phyloP scores from a whole-genome alignment of 1,140 invertebrate species.

The Mizuhopecten yessoensis region DNA sequence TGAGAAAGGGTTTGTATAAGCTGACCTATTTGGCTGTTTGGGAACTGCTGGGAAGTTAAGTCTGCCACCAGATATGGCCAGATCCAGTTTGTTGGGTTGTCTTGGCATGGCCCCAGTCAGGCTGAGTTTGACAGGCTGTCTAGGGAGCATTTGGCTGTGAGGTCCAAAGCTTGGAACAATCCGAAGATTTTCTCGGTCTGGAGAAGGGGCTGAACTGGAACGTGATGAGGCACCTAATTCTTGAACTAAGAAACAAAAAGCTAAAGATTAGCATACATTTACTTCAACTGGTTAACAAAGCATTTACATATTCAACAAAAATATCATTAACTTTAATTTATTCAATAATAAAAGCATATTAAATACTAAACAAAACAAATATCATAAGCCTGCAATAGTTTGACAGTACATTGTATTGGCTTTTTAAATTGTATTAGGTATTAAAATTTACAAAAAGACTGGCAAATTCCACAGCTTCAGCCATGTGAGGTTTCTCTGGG shows the following conservation, averaged over 20 bases:
- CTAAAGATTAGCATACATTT: no score
- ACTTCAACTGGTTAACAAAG: no score
- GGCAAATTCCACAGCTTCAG: no score
- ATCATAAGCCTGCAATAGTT: no score
- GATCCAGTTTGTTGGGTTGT: constrained; percentile 62
- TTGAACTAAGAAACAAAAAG: constrained; percentile 64
- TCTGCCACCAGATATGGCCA: not conserved
- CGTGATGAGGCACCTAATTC: constrained; percentile 66
- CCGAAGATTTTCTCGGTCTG: constrained; percentile 66
- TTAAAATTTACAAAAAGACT: no score
- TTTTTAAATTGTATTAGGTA: no score
- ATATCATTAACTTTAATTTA: no score
- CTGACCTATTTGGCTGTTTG: not conserved
- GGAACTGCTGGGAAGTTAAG: not conserved
- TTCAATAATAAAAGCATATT: no score
- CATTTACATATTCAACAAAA: no score
- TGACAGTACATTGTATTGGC: no score
- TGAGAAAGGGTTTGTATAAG: not conserved
- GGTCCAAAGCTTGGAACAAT: constrained; percentile 52
- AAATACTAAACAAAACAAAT: no score
- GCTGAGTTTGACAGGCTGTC: not conserved
- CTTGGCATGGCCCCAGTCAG: not conserved
- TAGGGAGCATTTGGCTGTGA: constrained; percentile 2
- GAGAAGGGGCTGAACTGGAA: constrained; percentile 74
- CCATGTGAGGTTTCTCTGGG: no score